phyloP scores from a whole-genome alignment of 2,113 vertebrate genomes.

The Phoxinus phoxinus region DNA sequence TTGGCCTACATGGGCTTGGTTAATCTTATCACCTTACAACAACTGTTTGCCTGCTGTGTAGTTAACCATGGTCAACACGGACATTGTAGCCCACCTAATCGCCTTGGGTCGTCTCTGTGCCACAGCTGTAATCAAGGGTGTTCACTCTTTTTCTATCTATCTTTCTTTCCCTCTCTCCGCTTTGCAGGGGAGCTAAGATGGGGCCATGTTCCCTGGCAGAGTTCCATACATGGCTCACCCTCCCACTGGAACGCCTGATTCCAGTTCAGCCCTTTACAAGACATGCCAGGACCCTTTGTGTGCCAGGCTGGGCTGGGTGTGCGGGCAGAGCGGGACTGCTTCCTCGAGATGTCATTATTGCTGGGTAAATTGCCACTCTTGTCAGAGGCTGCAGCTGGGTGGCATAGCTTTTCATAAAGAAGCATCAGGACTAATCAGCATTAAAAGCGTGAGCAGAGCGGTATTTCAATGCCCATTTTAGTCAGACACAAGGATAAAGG shows the following conservation, averaged over 20 bases:
- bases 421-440: constrained; percentile 40
- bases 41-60: constrained; percentile 55
- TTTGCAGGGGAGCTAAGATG: constrained; percentile 71
- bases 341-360: constrained; percentile 72
- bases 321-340: constrained; percentile 62
- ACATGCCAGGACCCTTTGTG: constrained; percentile 71
- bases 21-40: constrained; percentile 55
- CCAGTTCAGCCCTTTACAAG: constrained; percentile 64
- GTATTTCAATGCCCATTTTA: constrained; percentile 51
- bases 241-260: constrained; percentile 65
- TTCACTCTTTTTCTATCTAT: constrained; percentile 54
- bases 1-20: constrained; percentile 42
- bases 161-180: constrained; percentile 69
- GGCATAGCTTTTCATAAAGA: constrained; percentile 47
- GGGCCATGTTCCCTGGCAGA: constrained; percentile 73
- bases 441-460: constrained; percentile 41
- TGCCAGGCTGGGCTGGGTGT: constrained; percentile 64
- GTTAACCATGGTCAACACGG: constrained; percentile 40
- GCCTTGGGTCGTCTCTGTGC: constrained; percentile 50
- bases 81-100: constrained; percentile 56
- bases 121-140: constrained; percentile 54
- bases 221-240: constrained; percentile 67
- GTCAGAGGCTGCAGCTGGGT: constrained; percentile 66
- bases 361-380: constrained; percentile 65
- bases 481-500: constrained; percentile 20